Percentiles rank a stretch among this genome's conserved stretches.
phyloP scores from a whole-genome alignment of 2,113 vertebrate species.

The Bathybates hornii region DNA sequence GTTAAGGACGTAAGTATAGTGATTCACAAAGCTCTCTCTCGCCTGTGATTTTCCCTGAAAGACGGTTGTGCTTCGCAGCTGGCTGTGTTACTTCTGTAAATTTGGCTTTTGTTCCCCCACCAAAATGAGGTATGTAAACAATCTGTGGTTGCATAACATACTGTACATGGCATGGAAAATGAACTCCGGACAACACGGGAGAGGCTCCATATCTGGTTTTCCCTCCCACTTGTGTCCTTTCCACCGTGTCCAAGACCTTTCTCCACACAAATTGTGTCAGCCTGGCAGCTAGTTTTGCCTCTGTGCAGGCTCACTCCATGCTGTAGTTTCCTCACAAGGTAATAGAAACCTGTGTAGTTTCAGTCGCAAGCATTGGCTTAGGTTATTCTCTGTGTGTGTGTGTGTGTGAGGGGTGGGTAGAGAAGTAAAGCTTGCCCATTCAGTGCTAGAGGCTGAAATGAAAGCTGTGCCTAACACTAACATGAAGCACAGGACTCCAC shows the following conservation, averaged over 20 bases:
- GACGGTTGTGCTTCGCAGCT: constrained; percentile 13
- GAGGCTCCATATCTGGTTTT: constrained; percentile 70
- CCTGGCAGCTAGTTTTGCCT: constrained; percentile 20
- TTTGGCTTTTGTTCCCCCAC: constrained; percentile 27
- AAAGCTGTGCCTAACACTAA: not conserved
- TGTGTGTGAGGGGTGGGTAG: not conserved
- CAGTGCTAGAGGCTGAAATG: not conserved
- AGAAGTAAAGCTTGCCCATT: not conserved
- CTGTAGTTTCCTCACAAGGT: not conserved
- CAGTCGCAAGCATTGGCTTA: not conserved
- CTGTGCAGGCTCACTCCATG: not conserved
- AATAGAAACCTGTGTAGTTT: not conserved
- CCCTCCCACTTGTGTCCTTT: constrained; percentile 32
- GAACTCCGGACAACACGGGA: not conserved
- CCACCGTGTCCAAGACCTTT: constrained; percentile 52
- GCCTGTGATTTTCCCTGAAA: not conserved
- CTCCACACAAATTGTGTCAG: constrained; percentile 38
- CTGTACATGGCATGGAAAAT: constrained; percentile 50
- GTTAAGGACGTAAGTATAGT: not conserved
- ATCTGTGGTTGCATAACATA: constrained; percentile 66
- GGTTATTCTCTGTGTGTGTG: not conserved
- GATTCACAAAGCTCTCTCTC: not conserved
- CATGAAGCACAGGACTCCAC: constrained; percentile 63
- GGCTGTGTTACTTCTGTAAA: constrained; percentile 30
- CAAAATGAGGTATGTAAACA: constrained; percentile 65